Evolutionary conservation across 2,113 vertebrate genomes (phyloP).

Genomic region (Elanoides forficatus): DNA sequence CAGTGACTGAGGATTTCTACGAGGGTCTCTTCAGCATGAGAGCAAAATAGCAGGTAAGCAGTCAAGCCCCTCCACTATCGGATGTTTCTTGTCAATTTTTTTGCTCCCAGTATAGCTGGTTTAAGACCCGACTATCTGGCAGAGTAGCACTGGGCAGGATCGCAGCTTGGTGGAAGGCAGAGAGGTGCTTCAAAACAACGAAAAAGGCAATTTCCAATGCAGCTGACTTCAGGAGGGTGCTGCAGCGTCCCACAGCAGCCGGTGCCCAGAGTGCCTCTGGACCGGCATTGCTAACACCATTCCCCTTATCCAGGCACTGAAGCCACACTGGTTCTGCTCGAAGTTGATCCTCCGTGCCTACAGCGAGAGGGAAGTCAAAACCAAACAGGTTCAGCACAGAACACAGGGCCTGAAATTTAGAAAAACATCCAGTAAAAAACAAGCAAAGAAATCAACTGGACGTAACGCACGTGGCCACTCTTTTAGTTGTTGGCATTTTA

Average conservation of each 20-base stretch:
- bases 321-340: not conserved
- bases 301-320: not conserved
- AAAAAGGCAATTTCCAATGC: not conserved
- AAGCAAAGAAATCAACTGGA: not conserved
- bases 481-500: not conserved
- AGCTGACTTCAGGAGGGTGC: rapidly evolving
- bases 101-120: not conserved
- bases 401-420: not conserved
- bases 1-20: not conserved
- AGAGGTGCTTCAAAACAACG: not conserved
- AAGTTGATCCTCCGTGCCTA: not conserved
- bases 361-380: not conserved
- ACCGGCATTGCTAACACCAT: rapidly evolving
- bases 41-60: not conserved
- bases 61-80: rapidly evolving
- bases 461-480: rapidly evolving
- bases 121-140: not conserved
- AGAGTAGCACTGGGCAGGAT: not conserved
- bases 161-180: not conserved
- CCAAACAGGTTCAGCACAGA: not conserved
- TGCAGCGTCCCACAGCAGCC: rapidly evolving
- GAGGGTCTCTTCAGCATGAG: not conserved
- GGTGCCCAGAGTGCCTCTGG: rapidly evolving
- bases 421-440: not conserved
- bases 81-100: not conserved